A percentile compares a stretch with the other conserved stretches of the same genome.
These are phyloP conservation scores for Stenotaenia linearis DNA, from an alignment of 2,888 invertebrate species.

Conservation along the genomic window DNA sequence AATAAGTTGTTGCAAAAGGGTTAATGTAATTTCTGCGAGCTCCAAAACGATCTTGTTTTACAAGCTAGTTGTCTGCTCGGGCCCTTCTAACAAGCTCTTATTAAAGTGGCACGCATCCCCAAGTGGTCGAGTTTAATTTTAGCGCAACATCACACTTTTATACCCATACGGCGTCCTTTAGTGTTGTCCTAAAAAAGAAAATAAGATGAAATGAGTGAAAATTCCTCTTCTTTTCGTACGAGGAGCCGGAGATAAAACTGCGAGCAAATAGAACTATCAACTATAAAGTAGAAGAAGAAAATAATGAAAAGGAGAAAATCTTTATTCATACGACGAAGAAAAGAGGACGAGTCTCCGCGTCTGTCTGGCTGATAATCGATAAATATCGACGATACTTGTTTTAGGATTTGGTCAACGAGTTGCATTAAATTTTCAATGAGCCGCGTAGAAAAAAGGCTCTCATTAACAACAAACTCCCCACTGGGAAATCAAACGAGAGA, in stretches of 20 bases:
- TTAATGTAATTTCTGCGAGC: not conserved
- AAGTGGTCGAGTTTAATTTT: not conserved
- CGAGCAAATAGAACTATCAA: not conserved
- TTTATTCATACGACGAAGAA: too few species aligned
- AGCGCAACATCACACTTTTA: not conserved
- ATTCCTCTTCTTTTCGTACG: not conserved
- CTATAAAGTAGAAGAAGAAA: not conserved
- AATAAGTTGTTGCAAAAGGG: too few species aligned
- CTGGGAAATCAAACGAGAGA: not conserved
- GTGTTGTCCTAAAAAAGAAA: not conserved
- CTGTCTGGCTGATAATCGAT: too few species aligned
- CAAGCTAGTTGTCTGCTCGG: not conserved
- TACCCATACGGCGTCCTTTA: not conserved
- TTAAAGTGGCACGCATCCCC: not conserved
- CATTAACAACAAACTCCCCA: conserved; percentile 15
- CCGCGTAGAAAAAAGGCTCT: not conserved
- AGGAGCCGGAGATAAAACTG: too few species aligned
- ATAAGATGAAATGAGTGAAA: not conserved
- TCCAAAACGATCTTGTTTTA: not conserved
- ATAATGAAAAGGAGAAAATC: not conserved
- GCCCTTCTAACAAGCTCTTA: not conserved
- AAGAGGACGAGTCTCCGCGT: too few species aligned
- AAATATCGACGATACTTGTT: not conserved
- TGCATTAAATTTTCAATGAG: not conserved
- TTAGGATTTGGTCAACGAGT: not conserved